Evolutionary conservation across 2,113 vertebrate species (phyloP).

Genomic region (Buteo buteo): DNA sequence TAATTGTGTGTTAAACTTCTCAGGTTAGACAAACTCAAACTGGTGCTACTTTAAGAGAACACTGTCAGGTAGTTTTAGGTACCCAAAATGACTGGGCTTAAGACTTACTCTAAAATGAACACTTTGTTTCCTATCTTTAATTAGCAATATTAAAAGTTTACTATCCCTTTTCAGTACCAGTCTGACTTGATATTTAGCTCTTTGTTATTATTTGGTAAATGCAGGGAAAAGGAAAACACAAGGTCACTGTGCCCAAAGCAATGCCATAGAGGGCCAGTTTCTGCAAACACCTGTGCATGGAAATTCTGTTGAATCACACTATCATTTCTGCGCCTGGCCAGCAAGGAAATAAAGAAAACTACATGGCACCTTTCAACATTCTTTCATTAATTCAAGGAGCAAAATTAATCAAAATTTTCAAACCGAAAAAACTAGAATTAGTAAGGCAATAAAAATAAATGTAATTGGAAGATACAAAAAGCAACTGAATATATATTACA

Average conservation of each 20-base stretch:
- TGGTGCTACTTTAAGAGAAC: slow-evolving; percentile 77
- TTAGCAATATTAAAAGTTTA: not conserved
- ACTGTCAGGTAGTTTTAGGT: slow-evolving; percentile 50
- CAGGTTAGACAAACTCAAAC: slow-evolving; percentile 74
- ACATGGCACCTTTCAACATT: not conserved
- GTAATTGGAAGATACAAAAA: not conserved
- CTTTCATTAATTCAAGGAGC: not conserved
- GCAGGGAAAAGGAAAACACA: not conserved
- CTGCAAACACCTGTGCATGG: not conserved
- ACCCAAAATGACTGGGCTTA: not conserved
- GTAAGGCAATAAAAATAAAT: not conserved
- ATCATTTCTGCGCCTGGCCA: not conserved
- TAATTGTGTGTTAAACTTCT: slow-evolving; percentile 73
- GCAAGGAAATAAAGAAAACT: not conserved
- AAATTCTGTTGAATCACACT: not conserved
- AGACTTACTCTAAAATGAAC: not conserved
- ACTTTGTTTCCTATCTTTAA: not conserved
- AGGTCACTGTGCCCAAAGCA: not conserved
- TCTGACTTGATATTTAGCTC: not conserved
- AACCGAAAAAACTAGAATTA: not conserved
- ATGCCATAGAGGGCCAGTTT: not conserved
- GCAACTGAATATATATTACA: not conserved
- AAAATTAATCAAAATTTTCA: not conserved
- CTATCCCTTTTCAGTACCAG: not conserved
- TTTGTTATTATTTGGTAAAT: not conserved